Conservation (phyloP, 2,888 invertebrate species). For the Tipula helvola region DNA sequence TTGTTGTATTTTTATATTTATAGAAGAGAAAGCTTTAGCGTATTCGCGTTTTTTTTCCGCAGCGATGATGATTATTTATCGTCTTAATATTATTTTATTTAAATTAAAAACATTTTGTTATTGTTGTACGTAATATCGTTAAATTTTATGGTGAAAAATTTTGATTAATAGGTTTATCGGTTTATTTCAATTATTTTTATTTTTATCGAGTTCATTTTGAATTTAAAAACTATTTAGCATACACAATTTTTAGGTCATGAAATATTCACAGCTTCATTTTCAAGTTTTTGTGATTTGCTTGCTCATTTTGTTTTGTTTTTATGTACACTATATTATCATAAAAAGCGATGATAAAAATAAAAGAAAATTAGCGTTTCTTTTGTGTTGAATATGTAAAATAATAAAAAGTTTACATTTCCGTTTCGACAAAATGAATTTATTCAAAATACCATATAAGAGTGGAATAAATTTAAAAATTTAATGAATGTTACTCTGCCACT, state of each 20-base stretch:
- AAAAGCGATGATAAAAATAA: not conserved
- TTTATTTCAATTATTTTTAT: not conserved
- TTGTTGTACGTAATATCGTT: not conserved
- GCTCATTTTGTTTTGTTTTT: not conserved
- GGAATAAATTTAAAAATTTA: not conserved
- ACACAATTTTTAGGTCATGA: not conserved
- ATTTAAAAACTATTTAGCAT: not conserved
- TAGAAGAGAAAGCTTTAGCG: not conserved
- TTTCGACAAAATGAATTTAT: not conserved
- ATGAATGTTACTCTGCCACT: not conserved
- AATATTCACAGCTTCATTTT: not conserved
- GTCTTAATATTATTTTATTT: not conserved
- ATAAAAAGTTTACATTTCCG: not conserved
- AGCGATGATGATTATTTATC: not conserved
- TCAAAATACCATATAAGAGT: not conserved
- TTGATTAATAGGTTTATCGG: not conserved
- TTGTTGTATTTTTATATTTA: not conserved
- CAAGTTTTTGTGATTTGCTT: not conserved
- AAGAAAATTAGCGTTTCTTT: not conserved
- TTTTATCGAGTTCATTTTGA: not conserved
- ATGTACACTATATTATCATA: not conserved
- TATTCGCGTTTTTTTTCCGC: not conserved
- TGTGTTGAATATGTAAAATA: not conserved
- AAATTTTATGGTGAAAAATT: not conserved
- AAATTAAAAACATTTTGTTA: not conserved